Evolutionary conservation across 1,140 invertebrate species (phyloP), one percentile per base, ranked within the genome.

Genomic region (Belonocnema kinseyi): DNA sequence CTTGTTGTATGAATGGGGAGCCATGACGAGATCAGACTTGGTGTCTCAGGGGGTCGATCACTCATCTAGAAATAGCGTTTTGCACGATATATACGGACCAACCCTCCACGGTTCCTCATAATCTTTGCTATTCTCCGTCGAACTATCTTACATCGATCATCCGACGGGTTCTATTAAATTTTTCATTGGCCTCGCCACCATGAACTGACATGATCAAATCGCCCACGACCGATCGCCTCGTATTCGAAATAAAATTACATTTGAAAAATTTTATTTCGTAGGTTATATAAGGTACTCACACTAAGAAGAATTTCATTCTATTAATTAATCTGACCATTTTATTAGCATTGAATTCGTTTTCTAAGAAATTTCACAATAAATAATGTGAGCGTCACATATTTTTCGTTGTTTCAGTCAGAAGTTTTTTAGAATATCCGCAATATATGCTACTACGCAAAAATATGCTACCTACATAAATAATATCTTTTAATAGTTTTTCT

Each of bases 101-200:
- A 84, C 84, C 86, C 86, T 80, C 86, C 83, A 85, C 85, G 80
- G 84, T 85, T 80, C 86, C 83, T 86, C 85, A 81, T 90, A 89
- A 90, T 89, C 88, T 89, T 88, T 77, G 85, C 84, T 85, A 86
- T 88, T 88, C 84, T 86, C 81, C 79, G 80, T 66, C 82, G 77
- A 86, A 88, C 86, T 88, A 89, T 88, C 87, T 86, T 83, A 84
- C 88, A 90, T 90, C 88, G 83, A 90, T 90, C 88, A 90, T 89
- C 83, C 85, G 66, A 53, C 76, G 73, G 81, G 76, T 85, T 85
- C 80, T 86, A 89, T 87, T 88, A 88, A 89, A 89, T 87, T 86
- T 85, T 88, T 87, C 85, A 85, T 84, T 80, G 74, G 74, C 80
- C 78, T 75, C 77, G 17, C 12, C 61, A 33, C 14, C 61, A n/a